phyloP scores from a whole-genome alignment of 2,888 invertebrate species.

The Brachyopa scutellaris region DNA sequence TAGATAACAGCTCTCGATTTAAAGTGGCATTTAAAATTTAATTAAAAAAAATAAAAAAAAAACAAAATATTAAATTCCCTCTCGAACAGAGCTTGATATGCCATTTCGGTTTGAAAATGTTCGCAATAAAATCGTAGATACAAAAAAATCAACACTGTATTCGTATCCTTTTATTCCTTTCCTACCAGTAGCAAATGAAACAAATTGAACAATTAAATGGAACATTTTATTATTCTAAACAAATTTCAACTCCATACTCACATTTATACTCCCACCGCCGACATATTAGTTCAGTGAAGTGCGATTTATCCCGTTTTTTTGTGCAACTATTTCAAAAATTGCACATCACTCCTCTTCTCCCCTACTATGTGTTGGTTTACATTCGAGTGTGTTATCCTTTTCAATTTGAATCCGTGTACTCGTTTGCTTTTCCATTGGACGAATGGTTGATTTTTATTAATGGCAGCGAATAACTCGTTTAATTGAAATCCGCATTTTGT shows the following conservation, averaged over 20 bases:
- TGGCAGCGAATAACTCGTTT: conserved; percentile 62
- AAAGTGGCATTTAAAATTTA: too few species aligned
- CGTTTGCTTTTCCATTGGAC: conserved; percentile 32
- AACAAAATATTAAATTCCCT: too few species aligned
- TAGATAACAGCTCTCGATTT: too few species aligned
- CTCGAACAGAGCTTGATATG: too few species aligned
- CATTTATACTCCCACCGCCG: neutral
- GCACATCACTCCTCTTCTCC: conserved; percentile 13
- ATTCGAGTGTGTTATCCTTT: conserved; percentile 54
- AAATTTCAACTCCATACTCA: conserved; percentile 55
- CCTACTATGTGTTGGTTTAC: too few species aligned
- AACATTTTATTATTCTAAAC: conserved; percentile 71
- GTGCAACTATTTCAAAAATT: conserved; percentile 6
- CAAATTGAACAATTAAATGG: conserved; percentile 69
- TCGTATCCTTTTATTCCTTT: too few species aligned
- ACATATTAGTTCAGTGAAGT: conserved; percentile 43
- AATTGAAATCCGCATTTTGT: conserved; percentile 64
- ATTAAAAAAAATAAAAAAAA: too few species aligned
- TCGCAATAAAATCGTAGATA: too few species aligned
- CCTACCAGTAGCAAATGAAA: neutral
- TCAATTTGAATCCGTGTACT: conserved; percentile 50
- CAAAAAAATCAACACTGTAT: too few species aligned
- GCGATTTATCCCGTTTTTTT: conserved; percentile 45
- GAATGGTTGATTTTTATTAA: conserved; percentile 65
- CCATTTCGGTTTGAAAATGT: neutral